Evolutionary conservation across 2,888 invertebrate genomes (phyloP), one percentile per base, ranked within the genome.

Genomic region (Pherbina coryleti): DNA sequence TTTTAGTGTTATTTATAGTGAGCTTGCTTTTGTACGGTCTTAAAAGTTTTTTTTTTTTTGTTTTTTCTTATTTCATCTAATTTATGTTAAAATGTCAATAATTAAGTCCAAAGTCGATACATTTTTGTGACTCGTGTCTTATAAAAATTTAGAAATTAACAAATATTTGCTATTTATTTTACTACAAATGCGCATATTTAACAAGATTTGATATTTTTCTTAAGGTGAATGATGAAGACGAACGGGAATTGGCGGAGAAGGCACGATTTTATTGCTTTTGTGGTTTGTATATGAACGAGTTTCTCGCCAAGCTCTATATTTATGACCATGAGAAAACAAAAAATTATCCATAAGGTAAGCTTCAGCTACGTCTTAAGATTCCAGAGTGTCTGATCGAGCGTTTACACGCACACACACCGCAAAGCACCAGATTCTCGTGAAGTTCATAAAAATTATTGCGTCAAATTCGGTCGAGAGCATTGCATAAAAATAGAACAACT

Each of bases 21-120:
- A 5, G 9, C 5, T 19, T 19, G 19, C 19, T 22, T 60, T 60
- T 22, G 25, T 28, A 14, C 28, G 14, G 5, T 28, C 34, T 75
- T 53, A 75, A 75, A 60, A 60, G 53, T 51, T 73, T 37, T 51
- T 60, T 75, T 37, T 49, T n/a, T 75, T 55, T 31, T 11, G 67
- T 53, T 69, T n/a, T n/a, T n/a, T 75, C 28, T 57, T n/a, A 37
- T 8, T 14, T 76, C 62, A 67, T 69, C 34, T 76, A 62, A 76
- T 75, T 75, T 76, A 73, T 70, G 73, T 74, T 75, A 37, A 78
- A 78, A 75, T 69, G 22, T 53, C 49, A 71, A 75, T 75, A 78
- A 75, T 78, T 55, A 71, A 71, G 31, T 31, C 22, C 19, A 31
- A 71, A 66, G 28, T 25, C 37, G 78, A 75, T 19, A 55, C 44